A percentile compares a stretch with the other conserved stretches of the same genome.
Evolutionary conservation across 2,797 vertebrate species (phyloP).

Genomic region (Scolopax rusticola): DNA sequence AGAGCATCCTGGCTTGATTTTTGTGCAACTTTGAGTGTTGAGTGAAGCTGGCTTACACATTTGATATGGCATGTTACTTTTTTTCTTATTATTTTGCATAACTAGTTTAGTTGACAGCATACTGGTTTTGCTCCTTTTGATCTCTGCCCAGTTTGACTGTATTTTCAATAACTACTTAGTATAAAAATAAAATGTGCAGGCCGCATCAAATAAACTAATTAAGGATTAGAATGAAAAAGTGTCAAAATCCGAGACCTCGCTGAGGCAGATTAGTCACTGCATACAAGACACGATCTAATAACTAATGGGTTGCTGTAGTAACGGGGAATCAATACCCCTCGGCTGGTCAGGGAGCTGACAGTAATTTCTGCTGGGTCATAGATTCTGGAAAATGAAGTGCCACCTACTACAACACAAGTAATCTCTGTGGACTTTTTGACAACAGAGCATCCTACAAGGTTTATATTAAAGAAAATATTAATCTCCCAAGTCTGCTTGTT

Average conservation of each 20-base stretch:
- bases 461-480: constrained; percentile 71
- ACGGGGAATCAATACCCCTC: constrained; percentile 80
- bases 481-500: constrained; percentile 52
- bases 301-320: constrained; percentile 83
- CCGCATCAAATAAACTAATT: constrained; percentile 81
- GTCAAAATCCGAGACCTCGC: constrained; percentile 76
- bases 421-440: constrained; percentile 64
- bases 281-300: constrained; percentile 72
- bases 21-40: neutral
- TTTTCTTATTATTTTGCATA: constrained; percentile 34
- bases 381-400: constrained; percentile 78
- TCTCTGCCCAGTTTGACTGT: constrained; percentile 63
- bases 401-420: constrained; percentile 71
- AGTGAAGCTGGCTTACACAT: neutral
- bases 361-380: constrained; percentile 86
- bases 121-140: constrained; percentile 66
- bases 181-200: constrained; percentile 77
- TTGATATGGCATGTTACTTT: neutral
- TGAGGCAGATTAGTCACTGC: constrained; percentile 76
- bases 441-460: constrained; percentile 61
- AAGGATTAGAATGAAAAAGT: constrained; percentile 83
- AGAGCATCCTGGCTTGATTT: constrained; percentile 32
- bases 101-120: constrained; percentile 51
- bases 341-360: constrained; percentile 80
- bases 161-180: constrained; percentile 76